Conservation (phyloP, 2,113 vertebrate genomes). For the Burhinus bistriatus region DNA sequence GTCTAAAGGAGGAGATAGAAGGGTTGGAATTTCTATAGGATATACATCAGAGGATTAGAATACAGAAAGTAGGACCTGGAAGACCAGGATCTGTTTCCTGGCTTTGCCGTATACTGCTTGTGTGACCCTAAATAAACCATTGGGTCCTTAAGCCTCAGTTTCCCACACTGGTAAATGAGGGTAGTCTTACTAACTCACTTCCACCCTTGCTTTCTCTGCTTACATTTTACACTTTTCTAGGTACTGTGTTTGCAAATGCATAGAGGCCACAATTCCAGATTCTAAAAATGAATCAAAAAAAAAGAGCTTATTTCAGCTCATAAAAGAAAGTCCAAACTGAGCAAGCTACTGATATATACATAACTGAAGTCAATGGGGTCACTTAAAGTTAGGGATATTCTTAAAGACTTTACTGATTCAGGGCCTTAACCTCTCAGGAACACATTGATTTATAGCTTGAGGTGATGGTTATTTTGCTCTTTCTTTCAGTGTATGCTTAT, state of each 20-base stretch:
- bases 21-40: not conserved
- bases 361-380: not conserved
- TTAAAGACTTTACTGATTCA: not conserved
- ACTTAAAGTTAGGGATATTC: not conserved
- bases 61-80: not conserved
- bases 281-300: not conserved
- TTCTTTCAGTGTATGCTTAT: not conserved
- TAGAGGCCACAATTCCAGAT: not conserved
- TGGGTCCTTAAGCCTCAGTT: not conserved
- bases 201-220: not conserved
- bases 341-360: not conserved
- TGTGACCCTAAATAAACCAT: not conserved
- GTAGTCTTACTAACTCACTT: not conserved
- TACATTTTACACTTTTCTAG: not conserved
- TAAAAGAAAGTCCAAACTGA: not conserved
- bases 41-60: not conserved
- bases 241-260: not conserved
- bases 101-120: not conserved
- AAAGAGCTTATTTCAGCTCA: not conserved
- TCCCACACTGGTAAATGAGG: not conserved
- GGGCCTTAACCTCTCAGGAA: not conserved
- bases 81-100: not conserved
- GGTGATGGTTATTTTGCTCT: not conserved
- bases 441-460: not conserved
- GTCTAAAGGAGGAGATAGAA: not conserved